Evolutionary conservation across 2,797 vertebrate genomes (phyloP), one percentile per base, ranked within the genome.

Genomic region (Aselliscus stoliczkanus): DNA sequence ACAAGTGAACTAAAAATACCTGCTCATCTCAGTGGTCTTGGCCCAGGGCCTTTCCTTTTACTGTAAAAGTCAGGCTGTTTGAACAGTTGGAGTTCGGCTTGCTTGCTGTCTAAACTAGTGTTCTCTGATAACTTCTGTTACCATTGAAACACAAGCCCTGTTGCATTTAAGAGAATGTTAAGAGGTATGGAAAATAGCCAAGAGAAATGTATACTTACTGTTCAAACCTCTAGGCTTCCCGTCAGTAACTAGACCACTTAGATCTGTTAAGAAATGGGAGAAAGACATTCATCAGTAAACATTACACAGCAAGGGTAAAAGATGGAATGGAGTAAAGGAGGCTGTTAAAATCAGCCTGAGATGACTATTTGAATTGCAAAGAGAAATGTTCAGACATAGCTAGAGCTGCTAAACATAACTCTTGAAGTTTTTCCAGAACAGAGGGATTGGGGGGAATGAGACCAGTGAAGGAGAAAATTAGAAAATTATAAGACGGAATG

Each of bases 101-200:
- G 69, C 96, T 98, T 97, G 92, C 97, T 96, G 87, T 97, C 97
- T 98, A 96, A 97, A 97, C 93, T 82, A 84, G 88, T 97, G 97
- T 98, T 98, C 97, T 98, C 97, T 98, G 94, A 97, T 98, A 96
- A 97, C 88, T 98, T 97, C 97, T 86, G 4, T 96, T 98, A 92
- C 88, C 97, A 27, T 47, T 97, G 97, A 97, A 34, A 87, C 80
- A 93, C 65, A 91, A 94, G 13, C 92, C 47, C 52, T 94, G 60
- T 70, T 97, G 95, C 93, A 92, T 79, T 31, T 64, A 89, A 82
- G 88, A 92, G 94, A 96, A 87, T 97, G 85, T 98, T 96, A 90
- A 93, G 96, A 97, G 52, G 50, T 82, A 79, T 97, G 91, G 88
- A 98, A 98, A 98, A 98, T 76, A 96, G 96, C 93, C 92, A 97